Evolutionary conservation across 2,113 vertebrate genomes (phyloP), one percentile per base, ranked within the genome.

Genomic region (Xiphorhynchus elegans): DNA sequence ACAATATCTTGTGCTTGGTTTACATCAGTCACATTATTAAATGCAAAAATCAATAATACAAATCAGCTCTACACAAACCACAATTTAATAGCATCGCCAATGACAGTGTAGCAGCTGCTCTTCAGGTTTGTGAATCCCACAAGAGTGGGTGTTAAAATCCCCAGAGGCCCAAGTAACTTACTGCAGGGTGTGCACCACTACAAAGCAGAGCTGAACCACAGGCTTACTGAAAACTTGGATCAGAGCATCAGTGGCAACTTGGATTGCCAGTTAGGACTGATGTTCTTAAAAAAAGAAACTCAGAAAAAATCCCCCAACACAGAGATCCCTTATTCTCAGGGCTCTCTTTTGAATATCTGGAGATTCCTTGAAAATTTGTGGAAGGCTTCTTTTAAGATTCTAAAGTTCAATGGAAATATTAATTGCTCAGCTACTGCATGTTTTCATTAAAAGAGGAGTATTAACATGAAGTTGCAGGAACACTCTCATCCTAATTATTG

Each of bases 121-220:
- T 8, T 3, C 0, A 5, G 46, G 25, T 29, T 17, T 33, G 58
- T 52, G 37, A 4, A 16, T 16, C 55, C 29, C 17, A 5, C 7
- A 14, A 1, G 5, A 40, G 72, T n/a, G 16, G 23, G 15, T 11
- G 64, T 1, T 11, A 2, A 9, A 26, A 1, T 2, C 28, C 85
- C 9, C 50, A 2, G 6, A 3, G 23, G 17, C 23, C 40, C 46
- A 18, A 0, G 1, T 2, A 3, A 31, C 7, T 47, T 1, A 1
- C 47, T 4, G 1, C 40, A 31, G 31, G 24, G 23, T 9, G 21
- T 1, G 10, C 31, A 42, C 9, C 24, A 2, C 13, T 4, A 5
- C 23, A 39, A 52, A 16, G 5, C 92, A 60, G 31, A 63, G 52
- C 15, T 2, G 26, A 66, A 12, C 29, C 55, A 4, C 29, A 7